Evolutionary conservation across 2,113 vertebrate genomes (phyloP).

Genomic region (Platysternon megacephalum): DNA sequence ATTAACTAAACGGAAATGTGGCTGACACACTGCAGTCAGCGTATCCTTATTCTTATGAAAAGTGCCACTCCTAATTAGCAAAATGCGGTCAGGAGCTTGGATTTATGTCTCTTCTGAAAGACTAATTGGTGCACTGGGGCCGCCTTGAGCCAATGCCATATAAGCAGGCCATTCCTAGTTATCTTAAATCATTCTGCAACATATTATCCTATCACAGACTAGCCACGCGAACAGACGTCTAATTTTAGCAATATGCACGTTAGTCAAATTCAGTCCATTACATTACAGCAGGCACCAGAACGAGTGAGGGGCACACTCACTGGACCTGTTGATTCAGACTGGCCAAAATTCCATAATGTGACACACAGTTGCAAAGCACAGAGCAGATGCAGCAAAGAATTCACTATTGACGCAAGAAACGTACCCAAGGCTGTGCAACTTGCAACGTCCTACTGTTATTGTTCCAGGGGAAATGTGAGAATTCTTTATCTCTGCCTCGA

Average conservation of each 20-base stretch:
- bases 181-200: background rate
- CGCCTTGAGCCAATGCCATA: accelerated
- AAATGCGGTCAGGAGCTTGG: background rate
- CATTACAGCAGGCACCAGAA: slow-evolving; percentile 16
- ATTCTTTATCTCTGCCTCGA: background rate
- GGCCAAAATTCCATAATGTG: background rate
- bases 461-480: background rate
- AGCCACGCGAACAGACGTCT: slow-evolving; percentile 2
- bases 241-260: slow-evolving; percentile 9
- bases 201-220: background rate
- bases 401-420: background rate
- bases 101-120: background rate
- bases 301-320: slow-evolving; percentile 1
- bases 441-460: background rate
- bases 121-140: background rate
- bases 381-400: background rate
- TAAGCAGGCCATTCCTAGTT: background rate
- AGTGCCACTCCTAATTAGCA: background rate
- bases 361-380: background rate
- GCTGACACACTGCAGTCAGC: background rate
- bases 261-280: background rate
- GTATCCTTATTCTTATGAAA: background rate
- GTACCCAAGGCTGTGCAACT: background rate
- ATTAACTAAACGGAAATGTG: background rate
- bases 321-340: slow-evolving; percentile 61